Evolutionary conservation across 2,888 invertebrate genomes (phyloP), one percentile per base, ranked within the genome.

Genomic region (Pocota personata): DNA sequence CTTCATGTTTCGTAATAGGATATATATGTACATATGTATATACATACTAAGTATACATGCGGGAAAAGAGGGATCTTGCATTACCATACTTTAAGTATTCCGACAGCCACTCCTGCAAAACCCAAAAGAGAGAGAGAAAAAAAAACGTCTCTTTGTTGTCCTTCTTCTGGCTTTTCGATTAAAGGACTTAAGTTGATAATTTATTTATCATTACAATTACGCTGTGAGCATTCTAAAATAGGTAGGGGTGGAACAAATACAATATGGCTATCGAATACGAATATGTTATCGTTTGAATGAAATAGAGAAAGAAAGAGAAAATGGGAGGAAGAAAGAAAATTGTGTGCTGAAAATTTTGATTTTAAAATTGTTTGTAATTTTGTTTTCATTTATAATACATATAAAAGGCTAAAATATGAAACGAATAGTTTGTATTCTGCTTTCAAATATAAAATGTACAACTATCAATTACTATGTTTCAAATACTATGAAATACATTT

Each of bases 401-500:
- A 64, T 16, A 55, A 50, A 73, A 52, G 16, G 24, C 62, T 77
- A 58, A 43, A 66, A 72, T 32, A 30, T 73, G 48, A 72, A 67
- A 72, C 46, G 46, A 78, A 52, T 58, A 76, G 46, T 35, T 58
- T 72, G n/a, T 35, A 37, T 32, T 67, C 24, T 67, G 52, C 32
- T 62, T 60, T 78, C 3, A 30, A 72, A 50, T 55, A 69, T 62
- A 75, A 71, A 77, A 84, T 80, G 66, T 86, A 86, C 84, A 84
- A 80, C 84, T 86, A 84, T 66, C 55, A 60, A 86, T 71, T 79
- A 71, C 84, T 84, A 84, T 64, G 62, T 69, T 46, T 48, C 52
- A 76, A 84, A 80, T 52, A 58, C 84, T 86, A 80, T 86, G 75
- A 80, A 75, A 62, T 86, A 86, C 80, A 80, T 80, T 66, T 66